Base-by-base conservation (phyloP, 2,888 invertebrate species). In the Agriopis leucophaearia region DNA sequence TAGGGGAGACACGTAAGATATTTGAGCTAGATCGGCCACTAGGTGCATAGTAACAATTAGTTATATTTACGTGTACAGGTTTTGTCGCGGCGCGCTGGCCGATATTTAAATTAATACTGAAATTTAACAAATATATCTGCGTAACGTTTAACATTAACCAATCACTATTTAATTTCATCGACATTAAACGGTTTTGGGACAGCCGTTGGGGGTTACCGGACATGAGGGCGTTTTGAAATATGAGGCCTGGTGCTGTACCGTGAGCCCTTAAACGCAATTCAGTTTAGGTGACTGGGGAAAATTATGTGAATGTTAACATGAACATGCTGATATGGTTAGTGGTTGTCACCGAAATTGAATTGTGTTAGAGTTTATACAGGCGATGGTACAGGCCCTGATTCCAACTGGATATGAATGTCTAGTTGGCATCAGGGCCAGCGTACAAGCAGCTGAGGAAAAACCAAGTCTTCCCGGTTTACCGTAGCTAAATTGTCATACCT, bases 11-110 rank as follows among this genome's bases (percentile, higher is more conserved):
- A 35, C n/a, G n/a, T 36, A 64, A 48, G 66, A 51, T 42, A 57
- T 66, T 27, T 18, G 36, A 51, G 27, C 27, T 54, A 54, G 16
- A 55, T 64, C 45, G 51, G 45, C 85, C 84, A 80, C 82, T 84
- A 79, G 81, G 81, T 88, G 83, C 85, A 84, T 84, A 83, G 78
- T 79, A 78, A 78, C 75, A 71, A 74, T 76, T 76, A 71, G 73
- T 59, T 67, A 71, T 73, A 67, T 65, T 66, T 66, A 67, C 81
- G 79, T 87, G 85, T 87, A 86, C 83, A 83, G 85, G 81, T 81
- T 78, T 72, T 38, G 68, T 73, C 62, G 74, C 80, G 74, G 57
- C 66, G 52, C 72, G 74, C 71, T 71, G 80, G 79, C 78, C 77
- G 78, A 81, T 78, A 78, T 74, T 73, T 75, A 77, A 82, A 80